phyloP scores from a whole-genome alignment of 2,113 vertebrate genomes.

The Oxyruncus cristatus region DNA sequence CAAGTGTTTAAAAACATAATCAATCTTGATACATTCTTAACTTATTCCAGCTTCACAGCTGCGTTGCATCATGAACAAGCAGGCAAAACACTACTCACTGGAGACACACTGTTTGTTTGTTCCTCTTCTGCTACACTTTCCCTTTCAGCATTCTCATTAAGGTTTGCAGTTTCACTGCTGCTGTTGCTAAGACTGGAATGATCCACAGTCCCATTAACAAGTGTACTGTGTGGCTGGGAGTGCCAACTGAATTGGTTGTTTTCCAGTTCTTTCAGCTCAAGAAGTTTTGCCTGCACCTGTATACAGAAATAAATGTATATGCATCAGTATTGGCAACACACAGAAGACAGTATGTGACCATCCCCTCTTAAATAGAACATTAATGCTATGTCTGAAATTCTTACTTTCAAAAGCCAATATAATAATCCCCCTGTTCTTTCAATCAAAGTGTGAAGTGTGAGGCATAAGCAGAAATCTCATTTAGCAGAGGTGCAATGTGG shows the following conservation, averaged over 20 bases:
- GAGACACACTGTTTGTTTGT: constrained; percentile 63
- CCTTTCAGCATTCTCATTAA: constrained; percentile 75
- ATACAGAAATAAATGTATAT: constrained; percentile 30
- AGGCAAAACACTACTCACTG: constrained; percentile 70
- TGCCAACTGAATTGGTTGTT: constrained; percentile 85
- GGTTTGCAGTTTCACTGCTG: constrained; percentile 79
- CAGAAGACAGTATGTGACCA: neutral
- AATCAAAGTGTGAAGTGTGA: neutral
- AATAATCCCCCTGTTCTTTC: neutral
- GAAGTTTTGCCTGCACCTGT: constrained; percentile 87
- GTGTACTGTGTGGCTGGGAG: constrained; percentile 75
- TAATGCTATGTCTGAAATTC: neutral
- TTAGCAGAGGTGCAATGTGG: neutral
- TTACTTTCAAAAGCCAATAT: neutral
- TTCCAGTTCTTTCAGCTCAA: constrained; percentile 85
- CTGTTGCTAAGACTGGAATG: constrained; percentile 81
- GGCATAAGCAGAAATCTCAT: neutral
- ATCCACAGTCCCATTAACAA: constrained; percentile 84
- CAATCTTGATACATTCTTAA: neutral
- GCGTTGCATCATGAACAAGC: neutral
- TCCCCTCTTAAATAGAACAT: neutral
- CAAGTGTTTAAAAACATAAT: constrained; percentile 17
- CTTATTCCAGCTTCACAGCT: constrained; percentile 9
- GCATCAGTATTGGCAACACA: neutral
- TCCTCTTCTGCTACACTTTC: constrained; percentile 70